Evolutionary conservation across 2,797 vertebrate species (phyloP).

Genomic region (Sebastes vulpes): DNA sequence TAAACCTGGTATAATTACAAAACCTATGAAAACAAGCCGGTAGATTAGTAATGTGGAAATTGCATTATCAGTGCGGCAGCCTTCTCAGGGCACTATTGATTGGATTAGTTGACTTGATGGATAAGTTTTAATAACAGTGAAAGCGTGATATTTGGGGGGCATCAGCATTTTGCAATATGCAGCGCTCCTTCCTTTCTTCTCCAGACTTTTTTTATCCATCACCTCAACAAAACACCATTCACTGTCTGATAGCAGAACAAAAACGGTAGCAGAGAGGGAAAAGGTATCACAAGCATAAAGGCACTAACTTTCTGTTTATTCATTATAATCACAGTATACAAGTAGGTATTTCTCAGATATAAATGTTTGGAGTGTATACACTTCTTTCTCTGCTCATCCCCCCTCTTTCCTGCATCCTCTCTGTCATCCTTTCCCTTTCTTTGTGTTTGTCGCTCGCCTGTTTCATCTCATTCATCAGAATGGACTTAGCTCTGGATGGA

Average conservation of each 20-base stretch:
- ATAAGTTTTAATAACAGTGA: constrained; percentile 76
- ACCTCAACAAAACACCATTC: constrained; percentile 13
- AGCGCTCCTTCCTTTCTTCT: constrained; percentile 1
- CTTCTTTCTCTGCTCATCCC: neutral
- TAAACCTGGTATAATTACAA: constrained; percentile 44
- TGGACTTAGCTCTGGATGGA: constrained; percentile 45
- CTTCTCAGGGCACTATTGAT: constrained; percentile 63
- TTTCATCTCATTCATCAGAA: constrained; percentile 54
- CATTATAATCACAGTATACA: neutral
- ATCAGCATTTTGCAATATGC: constrained; percentile 54
- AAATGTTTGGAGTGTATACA: neutral
- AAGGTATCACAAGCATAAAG: neutral
- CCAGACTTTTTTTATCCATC: constrained; percentile 9
- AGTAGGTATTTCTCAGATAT: neutral
- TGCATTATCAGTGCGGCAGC: constrained; percentile 63
- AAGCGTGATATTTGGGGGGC: constrained; percentile 53
- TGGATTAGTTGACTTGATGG: constrained; percentile 75
- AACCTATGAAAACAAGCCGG: constrained; percentile 45
- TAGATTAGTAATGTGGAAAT: constrained; percentile 66
- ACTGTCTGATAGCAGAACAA: constrained; percentile 6
- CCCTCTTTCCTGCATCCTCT: neutral
- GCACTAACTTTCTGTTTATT: neutral
- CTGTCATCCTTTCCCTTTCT: neutral
- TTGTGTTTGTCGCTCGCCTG: neutral
- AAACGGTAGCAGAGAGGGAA: neutral